A percentile compares a stretch with the other conserved stretches of the same genome.
These are phyloP conservation scores for Pollenia amentaria DNA, from an alignment of 2,888 invertebrate genomes.

Conservation along the genomic window DNA sequence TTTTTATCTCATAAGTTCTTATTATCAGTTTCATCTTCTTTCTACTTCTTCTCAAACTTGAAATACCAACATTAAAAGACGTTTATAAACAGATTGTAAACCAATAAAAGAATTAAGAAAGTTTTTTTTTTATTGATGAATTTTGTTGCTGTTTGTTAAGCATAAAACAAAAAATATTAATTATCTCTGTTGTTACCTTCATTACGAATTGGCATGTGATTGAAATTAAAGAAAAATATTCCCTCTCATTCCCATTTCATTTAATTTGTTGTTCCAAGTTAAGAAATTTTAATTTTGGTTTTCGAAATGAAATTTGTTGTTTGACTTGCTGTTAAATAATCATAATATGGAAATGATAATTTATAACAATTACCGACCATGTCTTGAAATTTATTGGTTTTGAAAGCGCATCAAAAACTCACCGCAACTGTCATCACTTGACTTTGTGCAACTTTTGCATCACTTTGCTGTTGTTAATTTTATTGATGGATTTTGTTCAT, in stretches of 20 bases:
- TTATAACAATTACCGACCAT: conserved; percentile 66
- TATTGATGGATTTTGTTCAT: conserved; percentile 19
- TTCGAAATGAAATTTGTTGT: background rate
- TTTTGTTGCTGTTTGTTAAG: background rate
- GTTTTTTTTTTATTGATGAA: background rate
- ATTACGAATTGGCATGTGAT: conserved; percentile 54
- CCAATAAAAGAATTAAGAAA: background rate
- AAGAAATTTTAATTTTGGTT: background rate
- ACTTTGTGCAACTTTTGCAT: conserved; percentile 24
- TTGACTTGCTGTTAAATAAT: conserved; percentile 2
- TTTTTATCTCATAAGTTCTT: background rate
- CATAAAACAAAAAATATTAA: conserved; percentile 11
- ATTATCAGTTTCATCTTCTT: background rate
- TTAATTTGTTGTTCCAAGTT: background rate
- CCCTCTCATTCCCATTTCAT: background rate
- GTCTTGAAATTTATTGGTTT: conserved; percentile 74
- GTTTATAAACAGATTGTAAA: background rate
- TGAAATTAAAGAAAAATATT: conserved; percentile 27
- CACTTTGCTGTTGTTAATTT: conserved; percentile 34
- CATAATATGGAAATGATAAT: conserved; percentile 63
- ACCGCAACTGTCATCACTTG: conserved; percentile 79
- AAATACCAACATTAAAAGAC: conserved; percentile 8
- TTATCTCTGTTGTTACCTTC: background rate
- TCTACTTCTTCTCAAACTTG: background rate
- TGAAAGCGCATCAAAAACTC: conserved; percentile 80